Base-by-base conservation (phyloP, 2,888 invertebrate genomes). In the Leucophora obtusa region DNA sequence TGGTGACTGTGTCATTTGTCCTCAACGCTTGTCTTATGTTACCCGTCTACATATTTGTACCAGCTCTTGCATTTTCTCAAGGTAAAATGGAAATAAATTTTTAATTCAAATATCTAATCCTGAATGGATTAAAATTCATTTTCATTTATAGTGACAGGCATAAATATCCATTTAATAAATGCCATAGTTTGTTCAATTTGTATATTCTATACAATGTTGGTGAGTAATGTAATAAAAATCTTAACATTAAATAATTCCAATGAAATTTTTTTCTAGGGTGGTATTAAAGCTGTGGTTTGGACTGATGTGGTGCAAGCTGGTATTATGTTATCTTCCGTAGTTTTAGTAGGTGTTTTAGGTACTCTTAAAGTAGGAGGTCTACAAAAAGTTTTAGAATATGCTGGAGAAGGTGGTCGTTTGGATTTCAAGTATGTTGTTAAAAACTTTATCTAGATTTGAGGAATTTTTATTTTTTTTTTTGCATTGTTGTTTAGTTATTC, bases 131-230 rank as follows among this genome's bases (percentile, higher is more conserved):
- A 80, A 83, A 82, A 79, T 82, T 77, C 28, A 76, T 82, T 83
- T 84, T 79, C 60, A 53, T 74, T 87, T 89, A 50, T 86, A 93
- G 93, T 93, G 5, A 92, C 92, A 6, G 92, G 92, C 0, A 85
- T 92, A 7, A 91, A 91, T 73, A 89, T 93, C 21, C 92, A 93
- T 88, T 84, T 91, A 1, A 91, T 93, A 17, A 92, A 93, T 75
- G 84, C 90, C 0, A 88, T 92, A 9, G 91, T 92, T 5, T 92
- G 92, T 38, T 85, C 90, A 2, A 91, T 93, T 14, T 93, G 93
- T 84, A 91, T 92, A 14, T 91, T 92, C 86, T 93, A 87, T 60
- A 87, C 80, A 3, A 81, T 81, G 80, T 70, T 81, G 76, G 80
- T 81, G 28, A 76, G 80, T 76, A 62, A 14, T 17, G 11, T 17